Percentiles rank a stretch among this genome's conserved stretches.
These are phyloP conservation scores for Hecatera dysodea DNA, from an alignment of 2,888 invertebrate species.

Conservation along the genomic window DNA sequence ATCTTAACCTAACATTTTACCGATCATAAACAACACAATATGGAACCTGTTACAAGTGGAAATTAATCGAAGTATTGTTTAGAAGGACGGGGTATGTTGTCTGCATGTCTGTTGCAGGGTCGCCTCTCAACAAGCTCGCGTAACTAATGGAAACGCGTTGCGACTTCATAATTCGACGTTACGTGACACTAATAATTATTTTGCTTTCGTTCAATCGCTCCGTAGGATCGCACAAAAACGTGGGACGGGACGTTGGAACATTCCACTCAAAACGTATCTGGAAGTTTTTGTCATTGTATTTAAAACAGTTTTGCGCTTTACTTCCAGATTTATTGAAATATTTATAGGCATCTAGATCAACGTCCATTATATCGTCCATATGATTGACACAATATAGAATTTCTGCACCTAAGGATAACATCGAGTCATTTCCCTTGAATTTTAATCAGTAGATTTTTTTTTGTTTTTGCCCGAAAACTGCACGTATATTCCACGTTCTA, in stretches of 20 bases:
- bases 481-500: not conserved
- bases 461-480: not conserved
- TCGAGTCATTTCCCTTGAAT: not conserved
- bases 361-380: too few relatives aligned
- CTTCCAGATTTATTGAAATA: slow-evolving; percentile 5
- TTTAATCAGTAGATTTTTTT: not conserved
- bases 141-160: slow-evolving; percentile 75
- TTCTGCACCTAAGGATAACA: not conserved
- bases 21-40: not conserved
- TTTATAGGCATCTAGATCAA: not conserved
- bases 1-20: not conserved
- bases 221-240: slow-evolving; percentile 61
- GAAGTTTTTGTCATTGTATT: not conserved
- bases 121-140: slow-evolving; percentile 67
- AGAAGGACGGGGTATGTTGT: slow-evolving; percentile 38
- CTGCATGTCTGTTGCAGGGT: slow-evolving; percentile 44
- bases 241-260: slow-evolving; percentile 43
- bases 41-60: slow-evolving; percentile 14
- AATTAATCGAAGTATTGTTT: slow-evolving; percentile 35
- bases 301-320: not conserved
- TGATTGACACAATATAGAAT: too few relatives aligned
- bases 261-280: slow-evolving; percentile 37
- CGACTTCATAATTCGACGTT: slow-evolving; percentile 79
- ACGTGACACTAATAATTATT: slow-evolving; percentile 82
- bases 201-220: slow-evolving; percentile 74